Percentiles rank a stretch among this genome's conserved stretches.
These are phyloP conservation scores for Dryoscopus gambensis DNA, from an alignment of 2,113 vertebrate species.

Conservation along the genomic window DNA sequence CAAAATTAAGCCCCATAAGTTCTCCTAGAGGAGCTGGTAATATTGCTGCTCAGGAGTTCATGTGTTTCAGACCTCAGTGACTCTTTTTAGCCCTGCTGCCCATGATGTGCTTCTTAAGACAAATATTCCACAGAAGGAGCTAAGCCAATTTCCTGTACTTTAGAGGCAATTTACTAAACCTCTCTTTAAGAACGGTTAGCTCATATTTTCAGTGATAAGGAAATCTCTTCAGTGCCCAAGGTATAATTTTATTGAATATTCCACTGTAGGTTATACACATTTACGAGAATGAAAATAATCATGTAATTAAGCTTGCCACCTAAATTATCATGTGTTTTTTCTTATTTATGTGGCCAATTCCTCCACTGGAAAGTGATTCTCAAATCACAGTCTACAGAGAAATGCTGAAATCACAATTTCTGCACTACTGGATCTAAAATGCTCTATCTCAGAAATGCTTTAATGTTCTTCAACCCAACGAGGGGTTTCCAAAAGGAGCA, in stretches of 20 bases:
- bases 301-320: slow-evolving; percentile 1
- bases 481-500: not conserved
- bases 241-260: slow-evolving; percentile 22
- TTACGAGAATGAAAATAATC: not conserved
- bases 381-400: not conserved
- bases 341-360: not conserved
- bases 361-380: not conserved
- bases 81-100: not conserved
- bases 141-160: slow-evolving; percentile 31
- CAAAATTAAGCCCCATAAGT: not conserved
- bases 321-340: slow-evolving; percentile 27
- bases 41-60: not conserved
- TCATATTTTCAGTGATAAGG: not conserved
- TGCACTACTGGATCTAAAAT: not conserved
- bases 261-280: not conserved
- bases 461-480: not conserved
- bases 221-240: slow-evolving; percentile 1
- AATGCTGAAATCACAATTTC: not conserved
- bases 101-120: not conserved
- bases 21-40: not conserved
- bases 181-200: not conserved
- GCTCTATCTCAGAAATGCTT: not conserved
- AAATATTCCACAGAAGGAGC: not conserved
- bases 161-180: slow-evolving; percentile 16
- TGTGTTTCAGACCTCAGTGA: not conserved